Percentiles rank a stretch among this genome's conserved stretches.
Conservation (phyloP, 1,140 invertebrate genomes). For the Caligus rogercresseyi region DNA sequence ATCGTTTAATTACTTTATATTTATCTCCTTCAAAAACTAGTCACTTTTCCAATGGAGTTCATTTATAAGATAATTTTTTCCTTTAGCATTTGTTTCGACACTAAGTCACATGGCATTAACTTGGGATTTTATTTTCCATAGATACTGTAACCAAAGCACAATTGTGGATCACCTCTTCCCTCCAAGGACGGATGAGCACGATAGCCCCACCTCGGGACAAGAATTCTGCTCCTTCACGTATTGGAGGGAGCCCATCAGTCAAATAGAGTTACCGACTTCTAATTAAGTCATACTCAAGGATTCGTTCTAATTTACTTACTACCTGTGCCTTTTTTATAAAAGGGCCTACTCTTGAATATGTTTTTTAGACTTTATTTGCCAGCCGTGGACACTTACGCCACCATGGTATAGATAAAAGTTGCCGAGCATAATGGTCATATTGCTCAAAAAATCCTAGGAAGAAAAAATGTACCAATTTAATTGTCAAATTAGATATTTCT, state of each 20-base stretch:
- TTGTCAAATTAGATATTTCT: no score
- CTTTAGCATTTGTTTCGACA: neutral
- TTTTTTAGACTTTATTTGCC: no score
- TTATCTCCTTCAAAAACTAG: neutral
- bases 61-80: neutral
- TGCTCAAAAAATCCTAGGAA: no score
- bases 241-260: constrained; percentile 4
- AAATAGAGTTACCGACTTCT: neutral
- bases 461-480: no score
- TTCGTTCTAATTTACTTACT: no score
- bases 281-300: neutral
- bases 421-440: no score
- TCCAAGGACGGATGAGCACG: neutral
- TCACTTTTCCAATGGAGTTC: neutral
- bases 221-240: constrained; percentile 7
- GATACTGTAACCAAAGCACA: constrained; percentile 5
- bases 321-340: no score
- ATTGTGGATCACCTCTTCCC: constrained; percentile 9
- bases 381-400: no score
- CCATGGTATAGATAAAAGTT: no score
- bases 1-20: neutral
- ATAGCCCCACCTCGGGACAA: neutral
- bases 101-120: neutral
- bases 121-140: neutral
- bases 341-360: no score